Conservation (phyloP, 2,113 vertebrate genomes). For the Larimichthys polyactis region DNA sequence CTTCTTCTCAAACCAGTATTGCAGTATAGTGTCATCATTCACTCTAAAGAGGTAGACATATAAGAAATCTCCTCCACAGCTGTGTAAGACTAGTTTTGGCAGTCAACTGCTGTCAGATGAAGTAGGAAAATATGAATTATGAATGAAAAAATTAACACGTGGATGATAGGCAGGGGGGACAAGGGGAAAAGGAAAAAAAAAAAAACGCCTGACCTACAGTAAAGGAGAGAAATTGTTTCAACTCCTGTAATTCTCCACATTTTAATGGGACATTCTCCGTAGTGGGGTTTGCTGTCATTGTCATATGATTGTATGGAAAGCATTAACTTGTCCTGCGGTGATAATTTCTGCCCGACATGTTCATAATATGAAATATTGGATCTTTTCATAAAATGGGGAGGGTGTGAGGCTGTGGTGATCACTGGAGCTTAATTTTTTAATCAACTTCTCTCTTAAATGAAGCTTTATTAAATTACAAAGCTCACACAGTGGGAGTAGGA, state of each 20-base stretch:
- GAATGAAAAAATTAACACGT: constrained; percentile 68
- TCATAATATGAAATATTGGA: constrained; percentile 86
- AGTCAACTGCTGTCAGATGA: constrained; percentile 62
- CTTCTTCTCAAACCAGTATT: constrained; percentile 59
- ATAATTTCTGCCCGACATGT: constrained; percentile 85
- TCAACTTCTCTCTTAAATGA: constrained; percentile 87
- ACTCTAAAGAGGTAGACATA: constrained; percentile 58
- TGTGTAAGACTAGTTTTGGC: constrained; percentile 65
- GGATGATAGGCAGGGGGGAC: constrained; percentile 60
- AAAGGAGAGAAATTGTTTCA: constrained; percentile 57
- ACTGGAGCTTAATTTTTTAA: constrained; percentile 88
- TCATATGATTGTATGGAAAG: constrained; percentile 75
- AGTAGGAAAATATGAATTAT: constrained; percentile 73
- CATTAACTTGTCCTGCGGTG: constrained; percentile 86
- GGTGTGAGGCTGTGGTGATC: constrained; percentile 77
- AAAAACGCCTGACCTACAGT: constrained; percentile 62
- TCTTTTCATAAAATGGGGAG: constrained; percentile 79
- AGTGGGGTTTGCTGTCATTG: constrained; percentile 64
- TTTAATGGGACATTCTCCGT: constrained; percentile 55
- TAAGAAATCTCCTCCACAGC: constrained; percentile 60
- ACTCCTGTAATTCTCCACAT: constrained; percentile 55
- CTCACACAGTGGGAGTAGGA: constrained; percentile 83
- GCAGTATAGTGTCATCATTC: constrained; percentile 78
- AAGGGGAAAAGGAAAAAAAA: constrained; percentile 38
- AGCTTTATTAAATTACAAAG: constrained; percentile 89